A percentile compares a stretch with the other conserved stretches of the same genome.
Conservation (phyloP, 2,888 invertebrate species). For the Chaetogeoica ovagalla region DNA sequence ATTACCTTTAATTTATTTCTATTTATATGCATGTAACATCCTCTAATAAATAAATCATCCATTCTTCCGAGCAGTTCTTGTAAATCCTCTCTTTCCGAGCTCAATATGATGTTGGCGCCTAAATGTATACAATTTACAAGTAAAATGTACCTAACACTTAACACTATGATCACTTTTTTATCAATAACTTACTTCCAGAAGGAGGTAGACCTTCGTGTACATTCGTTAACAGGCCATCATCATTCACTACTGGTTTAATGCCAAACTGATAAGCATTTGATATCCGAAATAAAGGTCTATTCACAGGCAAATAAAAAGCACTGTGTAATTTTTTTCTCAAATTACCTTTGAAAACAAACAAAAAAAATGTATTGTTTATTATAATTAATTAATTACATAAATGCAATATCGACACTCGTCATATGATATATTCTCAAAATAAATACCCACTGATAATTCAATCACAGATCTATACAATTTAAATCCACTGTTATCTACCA, state of each 20-base stretch:
- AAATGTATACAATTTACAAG: slow-evolving; percentile 31
- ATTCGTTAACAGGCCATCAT: slow-evolving; percentile 67
- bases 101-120: slow-evolving; percentile 18
- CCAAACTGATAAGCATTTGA: slow-evolving; percentile 69
- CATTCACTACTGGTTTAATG: slow-evolving; percentile 60
- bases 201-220: slow-evolving; percentile 70
- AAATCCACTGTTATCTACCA: not conserved
- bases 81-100: slow-evolving; percentile 26
- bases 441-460: not conserved
- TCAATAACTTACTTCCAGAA: slow-evolving; percentile 58
- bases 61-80: slow-evolving; percentile 35
- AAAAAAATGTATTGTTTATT: slow-evolving; percentile 13
- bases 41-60: slow-evolving; percentile 21
- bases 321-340: slow-evolving; percentile 70
- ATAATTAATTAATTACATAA: not conserved
- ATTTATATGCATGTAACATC: slow-evolving; percentile 20
- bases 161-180: not conserved
- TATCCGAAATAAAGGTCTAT: slow-evolving; percentile 75
- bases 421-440: not conserved
- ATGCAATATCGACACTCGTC: not conserved
- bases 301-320: slow-evolving; percentile 69
- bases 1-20: slow-evolving; percentile 28
- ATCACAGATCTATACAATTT: not conserved
- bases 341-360: slow-evolving; percentile 35
- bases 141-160: slow-evolving; percentile 53